phyloP scores from a whole-genome alignment of 23 tunicate genomes.

The Halocynthia aurantium region DNA sequence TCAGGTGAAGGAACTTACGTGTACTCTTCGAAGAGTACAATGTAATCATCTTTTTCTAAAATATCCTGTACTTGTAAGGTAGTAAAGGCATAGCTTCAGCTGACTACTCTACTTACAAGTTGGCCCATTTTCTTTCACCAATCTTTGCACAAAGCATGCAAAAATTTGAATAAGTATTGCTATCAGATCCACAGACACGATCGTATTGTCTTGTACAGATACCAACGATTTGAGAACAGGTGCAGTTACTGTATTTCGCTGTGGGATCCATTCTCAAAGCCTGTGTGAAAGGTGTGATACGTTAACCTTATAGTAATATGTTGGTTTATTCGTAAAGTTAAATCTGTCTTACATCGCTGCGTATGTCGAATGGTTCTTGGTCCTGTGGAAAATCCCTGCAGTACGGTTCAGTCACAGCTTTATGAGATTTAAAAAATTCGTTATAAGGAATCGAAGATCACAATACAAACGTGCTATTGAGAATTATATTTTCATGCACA shows the following conservation, averaged over 20 bases:
- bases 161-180: slow-evolving; percentile 13
- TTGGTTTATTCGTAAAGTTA: too few relatives aligned
- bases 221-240: slow-evolving; percentile 9
- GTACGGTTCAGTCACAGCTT: too few relatives aligned
- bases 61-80: not conserved
- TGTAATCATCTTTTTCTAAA: too few relatives aligned
- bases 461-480: too few relatives aligned
- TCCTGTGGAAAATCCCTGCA: not conserved
- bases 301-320: too few relatives aligned
- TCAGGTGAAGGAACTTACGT: too few relatives aligned
- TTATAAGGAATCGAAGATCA: too few relatives aligned
- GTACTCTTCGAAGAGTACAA: too few relatives aligned
- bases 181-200: slow-evolving; percentile 31
- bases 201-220: slow-evolving; percentile 18
- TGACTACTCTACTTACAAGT: not conserved
- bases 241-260: not conserved
- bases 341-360: not conserved
- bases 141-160: slow-evolving; percentile 11
- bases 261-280: too few relatives aligned
- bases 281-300: too few relatives aligned
- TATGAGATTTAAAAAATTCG: too few relatives aligned
- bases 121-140: not conserved
- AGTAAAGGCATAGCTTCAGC: not conserved
- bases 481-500: too few relatives aligned
- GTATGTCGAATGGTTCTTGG: slow-evolving; percentile 2